phyloP scores from a whole-genome alignment of 2,113 vertebrate species.

The Cepphus grylle region DNA sequence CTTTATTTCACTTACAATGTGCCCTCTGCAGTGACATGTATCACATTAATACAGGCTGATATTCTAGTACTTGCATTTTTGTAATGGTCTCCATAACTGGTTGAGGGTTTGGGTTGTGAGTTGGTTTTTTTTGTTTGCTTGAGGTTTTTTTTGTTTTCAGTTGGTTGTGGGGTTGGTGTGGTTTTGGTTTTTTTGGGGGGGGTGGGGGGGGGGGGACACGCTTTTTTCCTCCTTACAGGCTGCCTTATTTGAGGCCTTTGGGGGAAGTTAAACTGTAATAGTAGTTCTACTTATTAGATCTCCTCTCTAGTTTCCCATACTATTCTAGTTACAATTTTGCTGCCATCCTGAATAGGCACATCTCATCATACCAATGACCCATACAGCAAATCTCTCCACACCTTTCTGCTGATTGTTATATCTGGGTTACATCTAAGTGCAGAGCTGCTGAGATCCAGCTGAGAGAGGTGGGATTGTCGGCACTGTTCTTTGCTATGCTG shows the following conservation, averaged over 20 bases:
- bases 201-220: no score
- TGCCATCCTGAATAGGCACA: not conserved
- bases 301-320: not conserved
- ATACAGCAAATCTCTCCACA: not conserved
- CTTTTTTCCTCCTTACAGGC: not conserved
- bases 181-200: no score
- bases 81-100: not conserved
- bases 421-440: not conserved
- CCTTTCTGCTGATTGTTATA: accelerated
- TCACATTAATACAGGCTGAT: not conserved
- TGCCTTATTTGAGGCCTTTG: not conserved
- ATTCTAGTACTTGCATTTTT: not conserved
- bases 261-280: not conserved
- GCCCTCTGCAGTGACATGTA: not conserved
- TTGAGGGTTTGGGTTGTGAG: not conserved
- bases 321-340: not conserved
- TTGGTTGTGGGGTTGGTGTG: no score
- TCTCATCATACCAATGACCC: not conserved
- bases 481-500: not conserved
- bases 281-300: not conserved
- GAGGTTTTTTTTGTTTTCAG: not conserved
- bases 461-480: not conserved
- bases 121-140: not conserved
- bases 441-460: not conserved
- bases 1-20: not conserved